Evolutionary conservation across 1,140 invertebrate genomes (phyloP).

Genomic region (Drosophila murphyi): DNA sequence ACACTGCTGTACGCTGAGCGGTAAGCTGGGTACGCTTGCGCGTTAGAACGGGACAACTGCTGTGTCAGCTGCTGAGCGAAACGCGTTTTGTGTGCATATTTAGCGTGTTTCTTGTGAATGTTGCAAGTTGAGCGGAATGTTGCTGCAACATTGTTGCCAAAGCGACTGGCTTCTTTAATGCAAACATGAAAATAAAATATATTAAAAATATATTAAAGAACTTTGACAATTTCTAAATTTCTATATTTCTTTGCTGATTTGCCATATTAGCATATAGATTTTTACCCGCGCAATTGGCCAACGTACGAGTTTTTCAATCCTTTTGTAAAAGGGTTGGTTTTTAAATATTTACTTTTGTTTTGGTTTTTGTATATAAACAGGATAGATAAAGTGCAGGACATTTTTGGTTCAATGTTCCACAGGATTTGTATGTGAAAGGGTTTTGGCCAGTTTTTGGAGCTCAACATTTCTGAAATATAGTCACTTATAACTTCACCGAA

Average conservation of each 20-base stretch:
- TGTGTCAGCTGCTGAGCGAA: constrained; percentile 32
- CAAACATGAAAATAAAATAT: background rate
- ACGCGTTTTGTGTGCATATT: constrained; percentile 52
- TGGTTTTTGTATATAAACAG: too few relatives aligned
- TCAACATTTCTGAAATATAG: too few relatives aligned
- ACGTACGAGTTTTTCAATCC: background rate
- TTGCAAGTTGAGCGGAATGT: constrained; percentile 41
- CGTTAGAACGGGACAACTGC: constrained; percentile 43
- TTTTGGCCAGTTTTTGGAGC: too few relatives aligned
- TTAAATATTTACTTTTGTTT: too few relatives aligned
- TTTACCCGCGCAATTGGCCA: too few relatives aligned
- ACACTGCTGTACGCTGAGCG: constrained; percentile 25
- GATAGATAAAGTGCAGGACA: too few relatives aligned
- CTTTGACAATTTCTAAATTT: background rate
- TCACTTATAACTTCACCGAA: too few relatives aligned
- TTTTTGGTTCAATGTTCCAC: too few relatives aligned
- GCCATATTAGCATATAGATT: too few relatives aligned
- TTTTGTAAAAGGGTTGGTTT: constrained; percentile 28
- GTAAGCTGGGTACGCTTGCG: constrained; percentile 51
- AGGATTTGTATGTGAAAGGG: too few relatives aligned
- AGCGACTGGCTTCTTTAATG: background rate
- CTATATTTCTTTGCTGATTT: background rate
- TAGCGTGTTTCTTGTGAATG: constrained; percentile 44
- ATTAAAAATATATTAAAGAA: background rate
- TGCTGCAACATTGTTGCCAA: constrained; percentile 57